Base-by-base conservation (phyloP, 2,888 invertebrate species). In the Drosophila yooni region DNA sequence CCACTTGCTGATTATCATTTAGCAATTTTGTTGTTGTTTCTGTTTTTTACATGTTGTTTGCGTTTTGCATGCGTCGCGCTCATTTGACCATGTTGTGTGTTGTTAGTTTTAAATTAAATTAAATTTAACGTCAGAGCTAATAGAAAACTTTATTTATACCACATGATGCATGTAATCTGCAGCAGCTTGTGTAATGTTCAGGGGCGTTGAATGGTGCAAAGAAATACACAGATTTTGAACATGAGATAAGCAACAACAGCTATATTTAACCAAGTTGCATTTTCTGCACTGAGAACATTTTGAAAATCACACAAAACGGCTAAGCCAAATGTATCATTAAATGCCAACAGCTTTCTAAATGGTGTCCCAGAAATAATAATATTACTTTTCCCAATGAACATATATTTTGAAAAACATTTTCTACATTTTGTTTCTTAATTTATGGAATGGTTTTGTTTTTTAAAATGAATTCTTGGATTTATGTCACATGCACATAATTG, bases 71-170 rank as follows among this genome's bases (percentile, higher is more conserved):
- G 85, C 68, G 58, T 59, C 34, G 51, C 68, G 53, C 69, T 74
- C 85, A 83, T 86, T 81, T 77, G 29, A 54, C 67, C 71, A 62
- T 61, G 74, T 73, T 76, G 69, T 64, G 70, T 76, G 66, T 76
- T 77, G 82, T 82, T 77, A 74, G 76, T 74, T 85, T 85, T 85
- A 85, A 85, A 85, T 85, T 85, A 88, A 86, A 86, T 86, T 86
- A 88, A 88, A 85, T 85, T 81, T 81, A 72, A 83, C 81, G 82
- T 87, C 88, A 72, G 81, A 73, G 81, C 61, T 84, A 87, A 84
- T 84, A 84, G 79, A 84, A 84, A 82, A 82, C 76, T 70, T 57
- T 61, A 70, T 70, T 70, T 65, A 83, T 75, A 70, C 77, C 61
- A 58, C 60, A 36, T 43, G 69, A 63, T 63, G 27, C 59, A 51